phyloP scores from a whole-genome alignment of 2,888 invertebrate genomes.

The Capitulum mitella region DNA sequence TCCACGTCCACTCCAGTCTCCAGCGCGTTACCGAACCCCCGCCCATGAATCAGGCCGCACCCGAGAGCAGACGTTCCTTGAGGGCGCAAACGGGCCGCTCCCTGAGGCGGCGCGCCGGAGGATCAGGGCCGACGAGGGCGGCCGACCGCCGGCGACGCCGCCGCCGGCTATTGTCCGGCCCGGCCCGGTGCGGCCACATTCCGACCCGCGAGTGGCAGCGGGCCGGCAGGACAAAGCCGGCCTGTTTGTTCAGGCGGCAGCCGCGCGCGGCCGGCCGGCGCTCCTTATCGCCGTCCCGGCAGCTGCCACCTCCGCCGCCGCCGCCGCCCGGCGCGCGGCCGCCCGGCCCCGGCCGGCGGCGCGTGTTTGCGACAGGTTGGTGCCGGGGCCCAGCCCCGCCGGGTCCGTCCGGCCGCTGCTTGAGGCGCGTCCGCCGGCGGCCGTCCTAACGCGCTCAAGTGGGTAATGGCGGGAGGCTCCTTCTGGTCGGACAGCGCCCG shows the following conservation, averaged over 20 bases:
- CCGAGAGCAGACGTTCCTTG: too few relatives aligned
- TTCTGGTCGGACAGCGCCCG: not conserved
- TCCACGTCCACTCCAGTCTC: too few relatives aligned
- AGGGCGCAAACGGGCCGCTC: too few relatives aligned
- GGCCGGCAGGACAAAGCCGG: not conserved
- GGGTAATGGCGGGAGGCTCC: not conserved
- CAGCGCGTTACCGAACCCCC: too few relatives aligned
- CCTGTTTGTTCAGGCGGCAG: not conserved
- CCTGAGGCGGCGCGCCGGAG: too few relatives aligned
- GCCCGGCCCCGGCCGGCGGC: not conserved
- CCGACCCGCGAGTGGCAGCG: not conserved
- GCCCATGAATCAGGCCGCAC: too few relatives aligned
- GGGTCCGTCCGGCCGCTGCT: not conserved
- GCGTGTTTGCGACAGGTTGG: too few relatives aligned
- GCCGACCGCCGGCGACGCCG: too few relatives aligned
- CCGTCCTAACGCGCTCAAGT: constrained; percentile 11
- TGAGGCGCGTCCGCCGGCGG: not conserved
- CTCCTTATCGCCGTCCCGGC: not conserved
- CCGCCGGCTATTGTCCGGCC: not conserved
- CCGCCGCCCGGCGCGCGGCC: not conserved
- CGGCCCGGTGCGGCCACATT: not conserved
- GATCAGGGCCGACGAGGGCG: too few relatives aligned
- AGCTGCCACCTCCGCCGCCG: not conserved
- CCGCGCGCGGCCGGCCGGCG: not conserved
- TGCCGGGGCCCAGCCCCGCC: not conserved